phyloP scores from a whole-genome alignment of 2,888 invertebrate genomes.

The Oxystoma pomonae region DNA sequence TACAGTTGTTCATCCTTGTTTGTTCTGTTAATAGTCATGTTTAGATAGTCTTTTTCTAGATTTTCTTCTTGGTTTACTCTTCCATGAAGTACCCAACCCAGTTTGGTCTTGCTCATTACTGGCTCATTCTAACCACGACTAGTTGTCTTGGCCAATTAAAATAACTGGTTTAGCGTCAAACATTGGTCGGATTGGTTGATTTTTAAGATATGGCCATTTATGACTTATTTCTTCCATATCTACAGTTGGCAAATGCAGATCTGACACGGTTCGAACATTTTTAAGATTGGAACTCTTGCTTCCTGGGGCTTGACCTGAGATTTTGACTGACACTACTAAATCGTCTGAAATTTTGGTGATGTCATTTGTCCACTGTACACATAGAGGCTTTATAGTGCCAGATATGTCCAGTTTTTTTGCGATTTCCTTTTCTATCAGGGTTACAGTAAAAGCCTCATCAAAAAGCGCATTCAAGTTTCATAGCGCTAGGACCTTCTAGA shows the following conservation, averaged over 20 bases:
- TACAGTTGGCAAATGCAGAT: background rate
- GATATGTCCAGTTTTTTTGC: background rate
- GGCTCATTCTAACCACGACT: background rate
- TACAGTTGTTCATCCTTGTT: background rate
- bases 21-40: background rate
- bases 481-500: too few species aligned
- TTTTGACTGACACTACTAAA: background rate
- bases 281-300: background rate
- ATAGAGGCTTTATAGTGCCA: background rate
- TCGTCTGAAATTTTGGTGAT: background rate
- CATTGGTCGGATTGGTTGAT: background rate
- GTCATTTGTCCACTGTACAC: background rate
- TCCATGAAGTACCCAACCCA: background rate
- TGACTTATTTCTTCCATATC: background rate
- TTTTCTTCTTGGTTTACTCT: background rate
- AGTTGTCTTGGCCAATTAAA: background rate
- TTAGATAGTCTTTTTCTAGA: background rate
- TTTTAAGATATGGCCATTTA: background rate
- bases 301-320: background rate
- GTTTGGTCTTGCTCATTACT: background rate
- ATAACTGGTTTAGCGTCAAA: background rate
- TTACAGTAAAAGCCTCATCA: too few species aligned
- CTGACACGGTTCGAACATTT: background rate
- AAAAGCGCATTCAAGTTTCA: too few species aligned
- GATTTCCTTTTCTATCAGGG: background rate